Percentiles rank a stretch among this genome's conserved stretches.
Evolutionary conservation across 2,113 vertebrate genomes (phyloP).

Genomic region (Panurus biarmicus): DNA sequence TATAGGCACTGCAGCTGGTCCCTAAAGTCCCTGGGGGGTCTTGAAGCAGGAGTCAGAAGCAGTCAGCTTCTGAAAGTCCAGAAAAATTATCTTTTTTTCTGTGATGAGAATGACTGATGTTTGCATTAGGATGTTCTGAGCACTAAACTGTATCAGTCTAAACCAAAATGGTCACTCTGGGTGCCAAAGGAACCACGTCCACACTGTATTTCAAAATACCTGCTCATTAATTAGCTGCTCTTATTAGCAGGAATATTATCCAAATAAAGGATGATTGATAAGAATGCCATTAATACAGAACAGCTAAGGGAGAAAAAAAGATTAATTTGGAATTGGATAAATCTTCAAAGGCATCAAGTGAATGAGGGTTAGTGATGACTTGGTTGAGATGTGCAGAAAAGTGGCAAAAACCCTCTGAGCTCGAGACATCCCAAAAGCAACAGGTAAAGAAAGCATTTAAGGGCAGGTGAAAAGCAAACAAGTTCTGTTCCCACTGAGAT

Average conservation of each 20-base stretch:
- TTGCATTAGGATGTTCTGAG: neutral
- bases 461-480: neutral
- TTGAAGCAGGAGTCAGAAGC: neutral
- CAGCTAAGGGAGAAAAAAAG: neutral
- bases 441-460: neutral
- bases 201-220: neutral
- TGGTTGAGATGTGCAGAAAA: neutral
- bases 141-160: neutral
- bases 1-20: neutral
- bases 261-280: neutral
- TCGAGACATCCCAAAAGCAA: neutral
- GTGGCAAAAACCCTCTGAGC: neutral
- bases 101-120: neutral
- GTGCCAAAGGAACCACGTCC: neutral
- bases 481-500: neutral
- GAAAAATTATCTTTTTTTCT: neutral
- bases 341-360: neutral
- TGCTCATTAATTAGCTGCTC: neutral
- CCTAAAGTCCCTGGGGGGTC: neutral
- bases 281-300: neutral
- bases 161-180: neutral
- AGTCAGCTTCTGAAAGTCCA: neutral
- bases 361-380: neutral
- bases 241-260: neutral
- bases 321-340: neutral